These are phyloP conservation scores for Lamellibrachia luymesi DNA, from an alignment of 1,140 invertebrate genomes.

Conservation along the genomic window DNA sequence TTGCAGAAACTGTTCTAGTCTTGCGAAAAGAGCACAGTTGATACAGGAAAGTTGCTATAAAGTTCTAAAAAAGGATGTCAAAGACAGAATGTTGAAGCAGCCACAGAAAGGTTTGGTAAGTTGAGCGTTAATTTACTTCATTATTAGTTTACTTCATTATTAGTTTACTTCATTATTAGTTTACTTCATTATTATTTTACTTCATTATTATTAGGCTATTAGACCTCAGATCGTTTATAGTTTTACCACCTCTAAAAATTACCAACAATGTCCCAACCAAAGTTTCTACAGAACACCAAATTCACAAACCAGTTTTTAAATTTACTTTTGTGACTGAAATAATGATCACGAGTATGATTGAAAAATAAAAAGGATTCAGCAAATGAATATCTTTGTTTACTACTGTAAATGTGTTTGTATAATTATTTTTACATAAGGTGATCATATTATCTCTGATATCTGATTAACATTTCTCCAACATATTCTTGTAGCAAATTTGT, in stretches of 20 bases:
- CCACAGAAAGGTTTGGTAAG: conserved; percentile 46
- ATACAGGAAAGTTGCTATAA: conserved; percentile 38
- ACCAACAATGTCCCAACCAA: no score
- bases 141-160: no score
- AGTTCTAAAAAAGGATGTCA: conserved; percentile 34
- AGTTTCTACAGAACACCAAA: no score
- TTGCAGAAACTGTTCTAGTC: conserved; percentile 37
- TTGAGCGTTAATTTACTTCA: not conserved
- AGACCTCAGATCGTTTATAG: no score
- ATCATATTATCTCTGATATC: not conserved
- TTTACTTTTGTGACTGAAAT: no score
- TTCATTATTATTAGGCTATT: no score
- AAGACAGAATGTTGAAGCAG: conserved; percentile 43
- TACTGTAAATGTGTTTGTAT: not conserved
- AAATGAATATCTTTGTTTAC: not conserved
- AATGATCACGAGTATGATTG: no score
- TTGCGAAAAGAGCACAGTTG: conserved; percentile 37
- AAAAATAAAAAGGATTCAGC: not conserved
- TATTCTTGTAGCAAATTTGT: not conserved
- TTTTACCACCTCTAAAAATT: no score
- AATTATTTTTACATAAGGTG: not conserved
- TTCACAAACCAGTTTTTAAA: no score
- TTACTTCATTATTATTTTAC: no score
- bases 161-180: no score
- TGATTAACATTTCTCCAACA: not conserved